Percentiles rank a stretch among this genome's conserved stretches.
These are phyloP conservation scores for Glaucomys volans DNA, from an alignment of 2,113 vertebrate species.

Conservation along the genomic window DNA sequence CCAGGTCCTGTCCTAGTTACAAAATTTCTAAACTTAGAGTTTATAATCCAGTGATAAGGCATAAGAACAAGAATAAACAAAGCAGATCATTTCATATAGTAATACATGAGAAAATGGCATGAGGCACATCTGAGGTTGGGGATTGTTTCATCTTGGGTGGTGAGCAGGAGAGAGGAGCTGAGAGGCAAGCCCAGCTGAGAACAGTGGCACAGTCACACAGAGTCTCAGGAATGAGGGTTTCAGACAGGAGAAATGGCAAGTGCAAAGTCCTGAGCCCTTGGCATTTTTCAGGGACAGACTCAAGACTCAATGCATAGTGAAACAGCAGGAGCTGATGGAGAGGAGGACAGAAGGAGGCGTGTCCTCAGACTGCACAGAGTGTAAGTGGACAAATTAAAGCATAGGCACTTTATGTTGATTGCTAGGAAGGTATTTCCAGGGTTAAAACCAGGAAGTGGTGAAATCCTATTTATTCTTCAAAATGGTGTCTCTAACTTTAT, in stretches of 20 bases:
- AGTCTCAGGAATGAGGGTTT: not conserved
- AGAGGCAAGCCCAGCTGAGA: not conserved
- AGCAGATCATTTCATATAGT: not conserved
- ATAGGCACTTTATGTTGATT: not conserved
- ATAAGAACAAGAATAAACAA: not conserved
- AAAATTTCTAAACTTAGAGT: not conserved
- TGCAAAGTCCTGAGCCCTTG: not conserved
- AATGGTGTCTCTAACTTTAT: not conserved
- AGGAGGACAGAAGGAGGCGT: not conserved
- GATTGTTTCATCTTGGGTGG: not conserved
- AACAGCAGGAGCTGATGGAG: not conserved
- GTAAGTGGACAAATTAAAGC: not conserved
- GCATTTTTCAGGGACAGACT: not conserved
- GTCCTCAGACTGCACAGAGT: not conserved
- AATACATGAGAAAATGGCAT: not conserved
- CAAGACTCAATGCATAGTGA: not conserved
- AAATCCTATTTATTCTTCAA: not conserved
- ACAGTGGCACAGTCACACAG: not conserved
- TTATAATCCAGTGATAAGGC: not conserved
- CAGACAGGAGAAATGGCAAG: not conserved
- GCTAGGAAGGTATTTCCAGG: not conserved
- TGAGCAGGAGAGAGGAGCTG: not conserved
- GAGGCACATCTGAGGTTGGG: not conserved
- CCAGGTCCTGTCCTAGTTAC: not conserved
- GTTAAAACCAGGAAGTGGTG: not conserved